Percentiles rank a stretch among this genome's conserved stretches.
These are phyloP conservation scores for Chelonoidis abingdonii DNA, from an alignment of 2,113 vertebrate genomes.

Conservation along the genomic window DNA sequence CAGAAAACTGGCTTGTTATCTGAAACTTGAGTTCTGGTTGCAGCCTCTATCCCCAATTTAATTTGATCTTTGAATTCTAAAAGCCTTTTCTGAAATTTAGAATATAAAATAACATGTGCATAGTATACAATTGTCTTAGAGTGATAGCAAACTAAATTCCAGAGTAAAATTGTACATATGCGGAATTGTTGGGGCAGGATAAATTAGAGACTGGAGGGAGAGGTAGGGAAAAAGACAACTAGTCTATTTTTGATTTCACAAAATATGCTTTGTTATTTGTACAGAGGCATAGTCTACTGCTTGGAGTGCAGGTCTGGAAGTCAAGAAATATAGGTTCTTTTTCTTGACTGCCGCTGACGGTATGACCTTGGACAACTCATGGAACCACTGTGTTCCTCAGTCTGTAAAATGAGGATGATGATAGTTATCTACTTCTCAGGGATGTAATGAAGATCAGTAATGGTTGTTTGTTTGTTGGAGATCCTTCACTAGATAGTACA, in stretches of 20 bases:
- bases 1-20: accelerated
- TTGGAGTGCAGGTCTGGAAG: not conserved
- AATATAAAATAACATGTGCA: not conserved
- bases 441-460: not conserved
- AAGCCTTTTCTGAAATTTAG: not conserved
- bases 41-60: not conserved
- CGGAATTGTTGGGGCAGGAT: not conserved
- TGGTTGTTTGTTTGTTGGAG: not conserved
- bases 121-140: too few relatives aligned
- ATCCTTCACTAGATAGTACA: not conserved
- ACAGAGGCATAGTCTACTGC: not conserved
- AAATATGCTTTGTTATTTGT: not conserved
- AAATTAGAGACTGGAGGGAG: not conserved
- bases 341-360: not conserved
- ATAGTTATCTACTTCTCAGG: not conserved
- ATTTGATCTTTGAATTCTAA: not conserved
- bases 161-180: not conserved
- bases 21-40: not conserved
- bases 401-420: not conserved
- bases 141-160: too few relatives aligned
- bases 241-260: not conserved
- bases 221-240: accelerated
- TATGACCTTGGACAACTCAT: not conserved
- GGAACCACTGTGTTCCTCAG: not conserved
- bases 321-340: not conserved